Base-by-base conservation (phyloP, 2,113 vertebrate species). In the Halichoeres trimaculatus region DNA sequence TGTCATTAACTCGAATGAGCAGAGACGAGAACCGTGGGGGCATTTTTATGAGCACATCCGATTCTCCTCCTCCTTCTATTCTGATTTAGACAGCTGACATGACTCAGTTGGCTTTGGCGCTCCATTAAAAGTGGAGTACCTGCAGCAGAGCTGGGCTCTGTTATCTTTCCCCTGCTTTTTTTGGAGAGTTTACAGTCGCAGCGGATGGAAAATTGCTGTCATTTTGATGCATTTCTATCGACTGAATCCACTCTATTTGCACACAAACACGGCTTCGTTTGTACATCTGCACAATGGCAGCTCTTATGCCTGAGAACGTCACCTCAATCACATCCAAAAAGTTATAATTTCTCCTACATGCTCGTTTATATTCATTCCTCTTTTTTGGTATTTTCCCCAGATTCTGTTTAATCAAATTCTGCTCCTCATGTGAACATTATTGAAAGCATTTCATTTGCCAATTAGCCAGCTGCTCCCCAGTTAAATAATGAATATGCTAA, bases 401-500 rank as follows among this genome's bases (percentile, higher is more conserved):
- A 84, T 90, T 90, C 80, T 56, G 66, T 88, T 89, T 84, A 89
- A 90, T 89, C 81, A 85, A 91, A 89, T 89, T 83, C 80, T 17
- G 63, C 89, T 91, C 87, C 85, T 89, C 71, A 43, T 87, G 82
- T 88, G 83, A 89, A 89, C 80, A 83, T 85, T 86, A 89, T 79
- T 83, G 85, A 85, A 86, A 84, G 81, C 84, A 84, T 88, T 91
- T 88, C 84, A 88, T 92, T 87, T 89, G 88, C 87, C 86, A 90
- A 92, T 92, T 90, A 92, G 90, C 88, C 88, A 90, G 84, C 85
- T 91, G 88, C 84, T 90, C 76, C 83, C 69, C 63, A 72, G 75
- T 89, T 89, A 86, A 91, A 90, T 90, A 76, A 89, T 92, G 86
- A 91, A 90, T 86, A 90, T 91, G 88, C 85, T 89, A 90, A 93